Base-by-base conservation (phyloP, 1,140 invertebrate genomes). In the Dryas iulia region DNA sequence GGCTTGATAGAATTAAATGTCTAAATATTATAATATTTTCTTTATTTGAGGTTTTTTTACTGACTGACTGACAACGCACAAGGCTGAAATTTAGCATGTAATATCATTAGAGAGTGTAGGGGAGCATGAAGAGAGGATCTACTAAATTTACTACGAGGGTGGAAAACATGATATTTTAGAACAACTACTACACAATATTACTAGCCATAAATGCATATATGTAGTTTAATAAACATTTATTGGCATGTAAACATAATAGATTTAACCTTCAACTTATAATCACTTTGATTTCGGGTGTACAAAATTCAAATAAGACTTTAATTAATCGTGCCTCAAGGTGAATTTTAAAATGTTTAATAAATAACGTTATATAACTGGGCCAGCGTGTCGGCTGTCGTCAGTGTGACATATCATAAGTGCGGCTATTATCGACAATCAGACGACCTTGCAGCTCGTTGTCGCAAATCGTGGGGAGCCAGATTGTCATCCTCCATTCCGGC, bases 391-490 rank as follows among this genome's bases (percentile, higher is more conserved):
- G 72, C 73, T 69, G 66, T 75, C 68, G 59, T 69, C 66, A 66
- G 67, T 69, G 61, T 74, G 69, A 74, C 77, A 75, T 80, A 82
- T 81, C 77, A 84, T 87, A 87, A 87, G 79, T 82, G 82, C 69
- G 54, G 77, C 82, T 83, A 91, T 91, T 91, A 91, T 85, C 81
- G 79, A 79, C 87, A 91, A 91, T 91, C 89, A 91, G 82, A 81
- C 81, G 89, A 89, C 89, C 89, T 91, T 91, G 89, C 79, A 70
- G 83, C 87, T 89, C 80, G 84, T 91, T 91, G 86, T 81, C 80
- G 83, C 82, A 81, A 82, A 83, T 86, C 82, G 89, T 87, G 84
- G 89, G 86, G 87, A 86, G 83, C 81, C 72, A 84, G 88, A 87
- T 89, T 89, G 88, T 74, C 84, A 86, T 90, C 82, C 84, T 89